These are phyloP conservation scores for Eueides isabella DNA, from an alignment of 1,140 invertebrate species.

Conservation along the genomic window DNA sequence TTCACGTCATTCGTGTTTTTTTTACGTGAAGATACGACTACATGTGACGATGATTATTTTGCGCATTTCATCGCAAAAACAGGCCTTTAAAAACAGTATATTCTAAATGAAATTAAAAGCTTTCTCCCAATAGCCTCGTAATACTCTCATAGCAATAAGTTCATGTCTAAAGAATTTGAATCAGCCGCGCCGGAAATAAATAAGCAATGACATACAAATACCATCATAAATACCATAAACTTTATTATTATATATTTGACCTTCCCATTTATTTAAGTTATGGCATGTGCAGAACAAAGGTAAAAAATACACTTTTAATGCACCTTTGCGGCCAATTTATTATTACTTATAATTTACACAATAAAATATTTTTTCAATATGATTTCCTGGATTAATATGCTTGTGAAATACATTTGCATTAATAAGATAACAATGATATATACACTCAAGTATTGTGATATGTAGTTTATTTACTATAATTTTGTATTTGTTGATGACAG, in stretches of 20 bases:
- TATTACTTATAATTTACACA: slow-evolving; percentile 10
- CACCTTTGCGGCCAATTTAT: slow-evolving; percentile 13
- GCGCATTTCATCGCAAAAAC: too few species aligned
- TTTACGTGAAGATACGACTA: too few species aligned
- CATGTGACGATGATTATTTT: too few species aligned
- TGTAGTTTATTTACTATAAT: background rate
- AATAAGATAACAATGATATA: slow-evolving; percentile 16
- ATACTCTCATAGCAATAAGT: background rate
- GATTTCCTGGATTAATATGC: slow-evolving; percentile 21
- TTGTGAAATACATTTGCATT: slow-evolving; percentile 16
- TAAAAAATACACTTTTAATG: slow-evolving; percentile 10
- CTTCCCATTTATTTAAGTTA: slow-evolving; percentile 20
- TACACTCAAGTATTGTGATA: slow-evolving; percentile 3
- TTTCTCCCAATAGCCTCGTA: background rate
- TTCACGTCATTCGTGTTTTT: too few species aligned
- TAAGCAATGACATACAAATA: slow-evolving; percentile 24
- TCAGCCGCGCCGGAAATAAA: slow-evolving; percentile 18
- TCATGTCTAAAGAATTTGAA: background rate
- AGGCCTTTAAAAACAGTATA: too few species aligned
- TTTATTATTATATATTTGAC: slow-evolving; percentile 26
- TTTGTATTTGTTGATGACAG: background rate
- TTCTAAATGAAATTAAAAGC: background rate
- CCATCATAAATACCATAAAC: slow-evolving; percentile 30
- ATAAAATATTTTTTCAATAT: slow-evolving; percentile 7
- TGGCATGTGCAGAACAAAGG: slow-evolving; percentile 10